phyloP scores from a whole-genome alignment of 2,888 invertebrate species.

The Drosophila histrio region DNA sequence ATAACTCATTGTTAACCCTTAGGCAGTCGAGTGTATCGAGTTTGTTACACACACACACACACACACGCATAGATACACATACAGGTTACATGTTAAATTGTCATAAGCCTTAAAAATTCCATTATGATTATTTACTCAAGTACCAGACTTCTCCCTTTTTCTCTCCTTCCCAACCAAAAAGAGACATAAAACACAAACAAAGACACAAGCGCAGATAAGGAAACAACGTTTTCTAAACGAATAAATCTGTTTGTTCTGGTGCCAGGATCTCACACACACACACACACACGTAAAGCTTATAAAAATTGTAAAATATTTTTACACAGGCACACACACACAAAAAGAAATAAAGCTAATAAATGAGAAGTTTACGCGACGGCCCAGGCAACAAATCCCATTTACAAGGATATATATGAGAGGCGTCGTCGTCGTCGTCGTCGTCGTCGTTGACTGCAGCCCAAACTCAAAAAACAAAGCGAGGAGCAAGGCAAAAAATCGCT shows the following conservation, averaged over 20 bases:
- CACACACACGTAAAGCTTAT: constrained; percentile 37
- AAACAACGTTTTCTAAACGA: constrained; percentile 78
- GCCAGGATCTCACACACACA: constrained; percentile 59
- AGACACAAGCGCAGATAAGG: constrained; percentile 62
- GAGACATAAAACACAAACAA: constrained; percentile 61
- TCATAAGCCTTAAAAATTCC: constrained; percentile 77
- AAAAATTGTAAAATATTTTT: constrained; percentile 76
- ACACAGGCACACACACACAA: constrained; percentile 23
- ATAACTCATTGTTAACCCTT: constrained; percentile 54
- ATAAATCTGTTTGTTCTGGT: constrained; percentile 74
- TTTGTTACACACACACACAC: constrained; percentile 3
- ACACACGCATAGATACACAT: neutral
- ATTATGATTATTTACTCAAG: constrained; percentile 77
- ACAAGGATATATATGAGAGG: constrained; percentile 50
- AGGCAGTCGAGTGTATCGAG: constrained; percentile 31
- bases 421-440: constrained; percentile 9
- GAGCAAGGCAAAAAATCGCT: constrained; percentile 52
- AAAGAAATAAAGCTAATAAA: constrained; percentile 69
- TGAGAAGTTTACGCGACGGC: constrained; percentile 75
- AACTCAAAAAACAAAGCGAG: constrained; percentile 34
- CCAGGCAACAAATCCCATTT: constrained; percentile 70
- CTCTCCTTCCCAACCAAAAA: neutral
- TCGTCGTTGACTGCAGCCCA: constrained; percentile 42
- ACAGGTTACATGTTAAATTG: constrained; percentile 65
- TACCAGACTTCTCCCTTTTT: constrained; percentile 10